Conservation (phyloP, 2,797 vertebrate genomes). For the Semaprochilodus insignis region DNA sequence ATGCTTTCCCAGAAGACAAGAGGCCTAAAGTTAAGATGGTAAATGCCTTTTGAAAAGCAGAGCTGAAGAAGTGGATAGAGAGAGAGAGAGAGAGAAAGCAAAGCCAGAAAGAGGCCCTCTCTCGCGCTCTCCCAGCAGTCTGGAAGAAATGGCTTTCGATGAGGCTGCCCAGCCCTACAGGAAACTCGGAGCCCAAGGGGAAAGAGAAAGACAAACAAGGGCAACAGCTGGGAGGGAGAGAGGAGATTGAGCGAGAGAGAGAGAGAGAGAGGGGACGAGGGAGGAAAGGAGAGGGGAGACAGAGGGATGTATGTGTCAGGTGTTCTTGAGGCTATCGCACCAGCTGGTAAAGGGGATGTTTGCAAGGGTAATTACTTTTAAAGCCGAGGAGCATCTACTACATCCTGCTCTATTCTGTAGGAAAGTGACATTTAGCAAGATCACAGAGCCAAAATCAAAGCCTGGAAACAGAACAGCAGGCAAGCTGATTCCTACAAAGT, state of each 20-base stretch:
- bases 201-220: conserved; percentile 86
- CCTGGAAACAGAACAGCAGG: neutral
- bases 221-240: conserved; percentile 72
- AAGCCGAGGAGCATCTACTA: conserved; percentile 17
- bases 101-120: conserved; percentile 70
- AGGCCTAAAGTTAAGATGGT: conserved; percentile 32
- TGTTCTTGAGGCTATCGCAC: conserved; percentile 49
- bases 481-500: neutral
- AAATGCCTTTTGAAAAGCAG: conserved; percentile 35
- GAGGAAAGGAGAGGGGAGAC: conserved; percentile 61
- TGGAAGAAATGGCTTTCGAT: conserved; percentile 81
- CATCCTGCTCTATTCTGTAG: conserved; percentile 20
- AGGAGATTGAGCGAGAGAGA: conserved; percentile 41
- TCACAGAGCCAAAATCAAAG: neutral
- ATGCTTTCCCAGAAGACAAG: neutral
- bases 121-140: conserved; percentile 78
- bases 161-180: conserved; percentile 82
- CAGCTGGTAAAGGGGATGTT: conserved; percentile 43
- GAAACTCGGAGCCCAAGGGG: conserved; percentile 80
- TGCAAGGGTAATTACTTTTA: conserved; percentile 49
- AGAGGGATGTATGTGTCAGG: conserved; percentile 60
- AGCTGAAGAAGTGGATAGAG: conserved; percentile 56
- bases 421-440: conserved; percentile 2
- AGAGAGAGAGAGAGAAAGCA: conserved; percentile 56
- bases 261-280: conserved; percentile 46